Evolutionary conservation across 2,113 vertebrate genomes (phyloP).

Genomic region (Ramphastos sulfuratus): DNA sequence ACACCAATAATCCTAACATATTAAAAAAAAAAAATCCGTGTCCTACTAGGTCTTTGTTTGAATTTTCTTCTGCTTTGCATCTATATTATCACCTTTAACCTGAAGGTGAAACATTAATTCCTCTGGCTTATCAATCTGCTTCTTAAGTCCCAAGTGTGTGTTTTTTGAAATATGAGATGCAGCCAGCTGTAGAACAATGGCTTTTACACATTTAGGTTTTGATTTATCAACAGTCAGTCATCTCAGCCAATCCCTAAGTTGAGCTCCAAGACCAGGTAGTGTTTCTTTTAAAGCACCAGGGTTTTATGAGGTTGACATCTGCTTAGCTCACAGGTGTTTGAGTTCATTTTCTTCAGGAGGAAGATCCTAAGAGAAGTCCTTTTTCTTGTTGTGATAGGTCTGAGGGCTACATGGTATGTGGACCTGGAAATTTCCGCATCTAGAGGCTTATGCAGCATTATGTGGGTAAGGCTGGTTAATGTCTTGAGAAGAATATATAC

Average conservation of each 20-base stretch:
- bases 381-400: not conserved
- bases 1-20: not conserved
- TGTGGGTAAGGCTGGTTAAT: not conserved
- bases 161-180: not conserved
- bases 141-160: not conserved
- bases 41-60: not conserved
- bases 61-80: not conserved
- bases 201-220: not conserved
- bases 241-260: not conserved
- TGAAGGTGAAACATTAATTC: not conserved
- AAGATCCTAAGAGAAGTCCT: not conserved
- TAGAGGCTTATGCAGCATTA: not conserved
- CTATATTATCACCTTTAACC: not conserved
- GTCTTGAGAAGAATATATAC: not conserved
- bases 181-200: not conserved
- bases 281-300: not conserved
- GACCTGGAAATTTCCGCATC: not conserved
- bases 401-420: not conserved
- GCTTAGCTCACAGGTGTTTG: not conserved
- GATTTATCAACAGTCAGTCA: not conserved
- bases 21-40: not conserved
- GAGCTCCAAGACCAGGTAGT: not conserved
- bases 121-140: not conserved
- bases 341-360: not conserved
- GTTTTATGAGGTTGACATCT: not conserved